Base-by-base conservation (phyloP, 1,140 invertebrate species). In the Drosophila neocordata region DNA sequence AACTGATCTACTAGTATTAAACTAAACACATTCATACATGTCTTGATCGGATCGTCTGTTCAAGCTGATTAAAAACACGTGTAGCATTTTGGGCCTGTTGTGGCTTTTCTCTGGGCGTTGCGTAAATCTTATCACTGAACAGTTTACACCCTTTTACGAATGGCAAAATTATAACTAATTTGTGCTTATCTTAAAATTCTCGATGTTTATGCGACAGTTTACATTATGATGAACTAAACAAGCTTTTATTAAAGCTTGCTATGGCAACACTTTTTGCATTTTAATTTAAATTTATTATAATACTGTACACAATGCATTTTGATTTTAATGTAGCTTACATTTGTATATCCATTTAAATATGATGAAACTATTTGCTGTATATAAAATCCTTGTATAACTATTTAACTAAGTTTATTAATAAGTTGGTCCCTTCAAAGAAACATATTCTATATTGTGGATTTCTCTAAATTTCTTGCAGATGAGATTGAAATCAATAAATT, bases 381-480 rank as follows among this genome's bases (percentile, higher is more conserved):
- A 77, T 76, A 76, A 55, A 31, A 64, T 48, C 9, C 15, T 48
- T 18, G 41, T 31, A 38, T 35, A 76, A 63, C 51, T 41, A 74
- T 75, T 74, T 27, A 35, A 57, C 57, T 37, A 59, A 66, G 37
- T 62, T 64, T 68, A 34, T 22, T 35, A 67, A 1, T 70, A 62
- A 71, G 64, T 58, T 72, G 6, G 11, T 7, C 6, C 0, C 4
- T 2, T 1, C 3, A 24, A 11, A n/a, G 0, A 22, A 18, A 12
- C 4, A 48, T 22, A 12, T 31, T 75, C 48, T 75, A 44, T 53
- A 8, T 37, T 22, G 7, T 24, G 18, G 0, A 18, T 58, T 8
- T 65, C 65, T 83, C 57, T 79, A 22, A 52, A 73, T 22, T 79
- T 66, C 51, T 91, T 91, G 38, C 88, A 91, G 90, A 91, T 60